These are phyloP conservation scores for Perizoma flavofasciatum DNA, from an alignment of 2,888 invertebrate species.

Conservation along the genomic window DNA sequence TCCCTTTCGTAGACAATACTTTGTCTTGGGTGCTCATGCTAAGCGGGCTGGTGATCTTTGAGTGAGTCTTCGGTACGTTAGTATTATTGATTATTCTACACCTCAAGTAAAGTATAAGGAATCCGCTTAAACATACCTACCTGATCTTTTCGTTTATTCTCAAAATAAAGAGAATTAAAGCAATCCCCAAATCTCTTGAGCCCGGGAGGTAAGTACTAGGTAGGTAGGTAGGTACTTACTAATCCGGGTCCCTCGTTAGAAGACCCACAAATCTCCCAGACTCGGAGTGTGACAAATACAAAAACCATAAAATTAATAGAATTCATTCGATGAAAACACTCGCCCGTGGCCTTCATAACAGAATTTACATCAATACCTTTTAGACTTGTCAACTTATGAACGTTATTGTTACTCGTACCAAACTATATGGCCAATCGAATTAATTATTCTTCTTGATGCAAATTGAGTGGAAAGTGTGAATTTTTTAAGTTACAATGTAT, in stretches of 20 bases:
- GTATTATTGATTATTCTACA: no score
- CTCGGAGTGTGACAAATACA: conserved; percentile 81
- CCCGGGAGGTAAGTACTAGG: conserved; percentile 2
- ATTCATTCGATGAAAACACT: conserved; percentile 12
- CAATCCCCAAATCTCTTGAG: conserved; percentile 25
- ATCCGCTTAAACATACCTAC: neutral
- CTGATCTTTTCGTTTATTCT: neutral
- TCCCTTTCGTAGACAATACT: no score
- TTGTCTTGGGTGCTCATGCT: no score
- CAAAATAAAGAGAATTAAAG: conserved; percentile 32
- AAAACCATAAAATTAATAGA: conserved; percentile 71
- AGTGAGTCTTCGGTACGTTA: no score
- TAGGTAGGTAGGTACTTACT: conserved; percentile 51
- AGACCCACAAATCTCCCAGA: conserved; percentile 75
- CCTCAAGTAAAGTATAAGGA: no score
- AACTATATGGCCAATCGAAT: no score
- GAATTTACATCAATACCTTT: conserved; percentile 28
- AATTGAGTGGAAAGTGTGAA: no score
- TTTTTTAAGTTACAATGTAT: no score
- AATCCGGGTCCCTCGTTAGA: conserved; percentile 67
- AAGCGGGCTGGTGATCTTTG: no score
- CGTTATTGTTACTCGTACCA: no score
- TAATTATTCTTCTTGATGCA: no score
- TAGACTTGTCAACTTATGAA: conserved; percentile 28
- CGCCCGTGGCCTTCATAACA: conserved; percentile 31